These are phyloP conservation scores for Drosophila serrata DNA, from an alignment of 1,140 invertebrate species.

Conservation along the genomic window DNA sequence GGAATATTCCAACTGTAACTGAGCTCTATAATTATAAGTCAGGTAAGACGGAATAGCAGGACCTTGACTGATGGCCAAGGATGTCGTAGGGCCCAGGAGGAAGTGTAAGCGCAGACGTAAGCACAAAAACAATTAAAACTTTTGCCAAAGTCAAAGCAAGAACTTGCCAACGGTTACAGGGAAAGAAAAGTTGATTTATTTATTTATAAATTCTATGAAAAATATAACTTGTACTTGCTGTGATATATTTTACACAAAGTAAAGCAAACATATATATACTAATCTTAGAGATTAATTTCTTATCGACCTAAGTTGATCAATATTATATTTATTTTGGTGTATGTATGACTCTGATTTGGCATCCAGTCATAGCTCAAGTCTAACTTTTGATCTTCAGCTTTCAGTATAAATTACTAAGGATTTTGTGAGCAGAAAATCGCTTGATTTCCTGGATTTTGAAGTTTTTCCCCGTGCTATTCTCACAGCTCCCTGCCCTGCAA, in stretches of 20 bases:
- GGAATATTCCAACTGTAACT: conserved; percentile 45
- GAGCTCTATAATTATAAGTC: conserved; percentile 49
- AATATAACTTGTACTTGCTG: neutral
- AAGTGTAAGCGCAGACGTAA: conserved; percentile 55
- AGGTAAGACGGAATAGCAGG: conserved; percentile 23
- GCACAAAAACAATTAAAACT: conserved; percentile 78
- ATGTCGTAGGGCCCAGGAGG: neutral
- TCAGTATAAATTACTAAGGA: neutral
- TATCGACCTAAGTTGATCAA: too few relatives aligned
- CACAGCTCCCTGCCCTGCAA: conserved; percentile 16
- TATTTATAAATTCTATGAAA: neutral
- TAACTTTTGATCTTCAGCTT: neutral
- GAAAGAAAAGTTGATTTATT: neutral
- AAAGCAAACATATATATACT: too few relatives aligned
- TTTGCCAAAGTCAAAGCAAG: conserved; percentile 53
- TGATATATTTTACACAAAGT: neutral
- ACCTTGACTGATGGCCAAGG: conserved; percentile 8
- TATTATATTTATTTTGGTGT: neutral
- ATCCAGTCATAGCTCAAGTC: neutral
- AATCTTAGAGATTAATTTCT: too few relatives aligned
- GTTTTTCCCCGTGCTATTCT: conserved; percentile 1
- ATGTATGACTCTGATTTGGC: too few relatives aligned
- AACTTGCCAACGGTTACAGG: conserved; percentile 5
- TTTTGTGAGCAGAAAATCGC: neutral
- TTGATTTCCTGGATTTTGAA: neutral